A percentile compares a stretch with the other conserved stretches of the same genome.
Conservation (phyloP, 2,113 vertebrate genomes). For the Paramisgurnus dabryanus region DNA sequence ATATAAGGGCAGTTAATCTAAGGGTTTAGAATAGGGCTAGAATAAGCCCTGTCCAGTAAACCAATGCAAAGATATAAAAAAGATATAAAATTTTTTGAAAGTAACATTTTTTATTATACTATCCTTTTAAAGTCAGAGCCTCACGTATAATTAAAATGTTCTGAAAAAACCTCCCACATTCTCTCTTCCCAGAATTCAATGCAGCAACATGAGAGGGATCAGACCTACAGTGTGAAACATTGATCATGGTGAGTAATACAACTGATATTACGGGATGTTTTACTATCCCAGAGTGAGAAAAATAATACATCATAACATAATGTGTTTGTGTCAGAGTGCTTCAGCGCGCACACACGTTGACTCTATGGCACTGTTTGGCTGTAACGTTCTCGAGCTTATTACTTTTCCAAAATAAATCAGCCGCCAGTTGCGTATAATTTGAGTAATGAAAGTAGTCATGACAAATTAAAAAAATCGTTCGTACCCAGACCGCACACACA, state of each 20-base stretch:
- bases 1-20: too few species aligned
- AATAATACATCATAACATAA: background rate
- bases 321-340: background rate
- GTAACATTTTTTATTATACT: background rate
- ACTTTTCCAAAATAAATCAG: conserved; percentile 66
- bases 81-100: background rate
- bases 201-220: conserved; percentile 29
- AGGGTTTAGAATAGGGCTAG: too few species aligned
- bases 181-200: background rate
- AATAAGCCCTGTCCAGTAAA: too few species aligned
- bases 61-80: too few species aligned
- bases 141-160: background rate
- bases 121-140: background rate
- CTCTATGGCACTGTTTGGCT: conserved; percentile 37
- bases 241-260: conserved; percentile 21
- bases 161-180: background rate
- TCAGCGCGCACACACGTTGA: conserved; percentile 13
- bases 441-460: conserved; percentile 72
- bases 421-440: conserved; percentile 67
- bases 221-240: conserved; percentile 31
- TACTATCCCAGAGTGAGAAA: conserved; percentile 18
- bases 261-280: conserved; percentile 34
- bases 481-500: conserved; percentile 43
- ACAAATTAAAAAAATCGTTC: conserved; percentile 46
- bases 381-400: conserved; percentile 45